These are phyloP conservation scores for Rachycentron canadum DNA, from an alignment of 2,797 vertebrate genomes.

Conservation along the genomic window DNA sequence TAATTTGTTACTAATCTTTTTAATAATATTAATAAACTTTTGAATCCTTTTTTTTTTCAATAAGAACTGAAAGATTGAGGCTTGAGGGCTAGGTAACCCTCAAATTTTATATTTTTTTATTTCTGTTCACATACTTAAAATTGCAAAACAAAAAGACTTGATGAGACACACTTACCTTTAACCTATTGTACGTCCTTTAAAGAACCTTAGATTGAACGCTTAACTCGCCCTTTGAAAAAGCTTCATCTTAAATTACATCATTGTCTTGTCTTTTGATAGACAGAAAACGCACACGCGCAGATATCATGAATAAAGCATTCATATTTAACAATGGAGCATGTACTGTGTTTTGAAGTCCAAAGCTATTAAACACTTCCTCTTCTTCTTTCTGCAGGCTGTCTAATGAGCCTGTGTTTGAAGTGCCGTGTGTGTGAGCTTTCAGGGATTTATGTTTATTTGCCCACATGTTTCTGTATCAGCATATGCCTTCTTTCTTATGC, in stretches of 20 bases:
- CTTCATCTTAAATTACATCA: neutral
- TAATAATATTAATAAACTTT: no score
- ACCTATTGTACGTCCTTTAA: neutral
- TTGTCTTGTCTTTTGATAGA: conserved; percentile 6
- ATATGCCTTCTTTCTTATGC: conserved; percentile 1
- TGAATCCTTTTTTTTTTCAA: neutral
- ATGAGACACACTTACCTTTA: neutral
- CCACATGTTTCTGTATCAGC: conserved; percentile 31
- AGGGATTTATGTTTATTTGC: conserved; percentile 42
- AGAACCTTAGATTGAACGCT: neutral
- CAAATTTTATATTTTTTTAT: neutral
- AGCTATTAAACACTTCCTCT: conserved; percentile 43
- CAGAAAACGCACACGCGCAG: neutral
- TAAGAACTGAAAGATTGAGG: neutral
- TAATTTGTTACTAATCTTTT: neutral
- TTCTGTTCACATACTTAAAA: neutral
- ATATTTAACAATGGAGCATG: conserved; percentile 30
- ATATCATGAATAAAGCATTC: conserved; percentile 27
- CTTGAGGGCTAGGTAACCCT: neutral
- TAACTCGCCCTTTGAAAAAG: neutral
- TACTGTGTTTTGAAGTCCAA: conserved; percentile 36
- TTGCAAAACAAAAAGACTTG: neutral
- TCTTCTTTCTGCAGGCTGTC: conserved; percentile 39
- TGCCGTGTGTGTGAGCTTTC: conserved; percentile 35
- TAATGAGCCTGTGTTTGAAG: conserved; percentile 55